Evolutionary conservation across 2,888 invertebrate genomes (phyloP).

Genomic region (Nomada fucata): DNA sequence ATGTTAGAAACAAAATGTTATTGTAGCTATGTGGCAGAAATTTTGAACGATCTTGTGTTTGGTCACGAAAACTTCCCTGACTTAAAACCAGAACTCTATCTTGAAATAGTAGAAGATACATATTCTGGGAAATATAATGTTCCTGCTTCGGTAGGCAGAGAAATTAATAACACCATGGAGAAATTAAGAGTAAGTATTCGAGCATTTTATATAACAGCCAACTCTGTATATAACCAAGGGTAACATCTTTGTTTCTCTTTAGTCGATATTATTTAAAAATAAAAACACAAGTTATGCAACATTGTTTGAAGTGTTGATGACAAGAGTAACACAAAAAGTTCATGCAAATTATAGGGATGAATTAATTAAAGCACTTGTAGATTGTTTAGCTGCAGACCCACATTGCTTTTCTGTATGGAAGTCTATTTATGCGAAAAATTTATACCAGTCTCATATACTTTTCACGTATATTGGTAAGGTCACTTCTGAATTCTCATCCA

Average conservation of each 20-base stretch:
- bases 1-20: slow-evolving; percentile 90
- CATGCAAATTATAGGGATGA: slow-evolving; percentile 85
- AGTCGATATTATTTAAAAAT: slow-evolving; percentile 79
- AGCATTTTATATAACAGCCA: neutral
- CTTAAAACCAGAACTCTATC: slow-evolving; percentile 86
- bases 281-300: slow-evolving; percentile 82
- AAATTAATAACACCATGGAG: slow-evolving; percentile 85
- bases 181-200: slow-evolving; percentile 85
- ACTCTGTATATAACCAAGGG: neutral
- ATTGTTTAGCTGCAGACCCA: slow-evolving; percentile 87
- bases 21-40: slow-evolving; percentile 87
- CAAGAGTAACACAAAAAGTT: slow-evolving; percentile 86
- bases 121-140: slow-evolving; percentile 86
- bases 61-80: slow-evolving; percentile 83
- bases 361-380: slow-evolving; percentile 87
- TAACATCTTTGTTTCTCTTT: slow-evolving; percentile 50
- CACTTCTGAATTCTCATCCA: neutral
- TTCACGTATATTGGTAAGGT: slow-evolving; percentile 84
- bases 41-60: slow-evolving; percentile 86
- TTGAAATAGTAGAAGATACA: slow-evolving; percentile 87
- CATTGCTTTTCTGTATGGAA: slow-evolving; percentile 89
- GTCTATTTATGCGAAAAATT: slow-evolving; percentile 88
- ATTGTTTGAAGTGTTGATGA: slow-evolving; percentile 88
- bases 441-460: slow-evolving; percentile 88
- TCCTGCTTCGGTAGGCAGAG: slow-evolving; percentile 86